Base-by-base conservation (phyloP, 1,140 invertebrate species). In the Bombus breviceps region DNA sequence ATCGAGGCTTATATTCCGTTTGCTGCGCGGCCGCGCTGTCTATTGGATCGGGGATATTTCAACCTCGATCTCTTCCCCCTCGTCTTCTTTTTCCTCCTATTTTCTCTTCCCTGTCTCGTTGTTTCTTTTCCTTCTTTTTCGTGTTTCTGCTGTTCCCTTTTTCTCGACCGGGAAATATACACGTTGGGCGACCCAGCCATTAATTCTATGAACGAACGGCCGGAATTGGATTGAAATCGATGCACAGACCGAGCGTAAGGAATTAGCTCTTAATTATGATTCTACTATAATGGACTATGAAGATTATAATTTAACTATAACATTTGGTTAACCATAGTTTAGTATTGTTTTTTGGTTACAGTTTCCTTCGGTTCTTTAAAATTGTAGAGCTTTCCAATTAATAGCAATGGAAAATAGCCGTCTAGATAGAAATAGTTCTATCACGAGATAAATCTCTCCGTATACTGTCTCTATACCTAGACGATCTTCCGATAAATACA, bases 1-100 rank as follows among this genome's bases (percentile, higher is more conserved):
- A 94, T 93, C 87, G 89, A 87, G 84, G 89, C 89, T 94, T 91
- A 91, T 94, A 94, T 92, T 93, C 88, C 85, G 57, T 66, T 88
- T 83, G 79, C 53, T 39, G 57, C 37, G 57, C 83, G 43, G 57
- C 72, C 53, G 64, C 25, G 41, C 32, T 32, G 18, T n/a, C 77
- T 43, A 15, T 47, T 43, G 22, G 83, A 62, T 80, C 68, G 66
- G 66, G 43, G 59, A 81, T 81, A 75, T 85, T 85, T 85, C 84
- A 81, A 37, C 59, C 77, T 18, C 68, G 25, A n/a, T 32, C n/a
- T 53, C 57, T 47, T 34, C 47, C 34, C 66, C 73, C 37, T 43
- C 43, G 9, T 32, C 32, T 8, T 22, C 15, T 41, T 25, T 53
- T 34, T 34, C 18, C 47, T 53, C 41, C 8, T 13, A 62, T 62